Conservation (phyloP, 1,140 invertebrate genomes). For the Brachionus plicatilis region DNA sequence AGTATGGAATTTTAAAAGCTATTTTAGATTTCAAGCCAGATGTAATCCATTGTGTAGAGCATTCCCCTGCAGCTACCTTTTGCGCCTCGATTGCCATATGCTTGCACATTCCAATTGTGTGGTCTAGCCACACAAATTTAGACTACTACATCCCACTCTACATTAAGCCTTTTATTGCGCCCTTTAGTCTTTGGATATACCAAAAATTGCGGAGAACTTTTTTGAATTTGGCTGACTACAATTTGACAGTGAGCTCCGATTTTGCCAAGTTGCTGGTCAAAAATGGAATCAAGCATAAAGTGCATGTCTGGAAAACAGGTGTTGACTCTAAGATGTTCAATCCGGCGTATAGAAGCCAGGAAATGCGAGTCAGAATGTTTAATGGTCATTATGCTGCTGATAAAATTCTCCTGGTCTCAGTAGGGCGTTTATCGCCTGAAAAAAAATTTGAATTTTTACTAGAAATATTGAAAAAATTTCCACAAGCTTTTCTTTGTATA, state of each 20-base stretch:
- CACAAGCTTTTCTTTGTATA: conserved; percentile 9
- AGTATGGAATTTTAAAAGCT: not conserved
- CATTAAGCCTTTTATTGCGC: not conserved
- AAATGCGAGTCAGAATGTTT: conserved; percentile 32
- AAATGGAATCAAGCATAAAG: not conserved
- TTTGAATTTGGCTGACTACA: conserved; percentile 1
- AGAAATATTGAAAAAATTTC: not conserved
- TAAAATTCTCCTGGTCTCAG: conserved; percentile 12
- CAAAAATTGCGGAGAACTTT: not conserved
- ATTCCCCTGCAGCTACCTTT: conserved; percentile 29
- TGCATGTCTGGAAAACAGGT: conserved; percentile 40
- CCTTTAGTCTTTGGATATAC: not conserved
- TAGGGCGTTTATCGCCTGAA: conserved; percentile 35
- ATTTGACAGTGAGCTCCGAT: conserved; percentile 36
- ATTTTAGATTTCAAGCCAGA: conserved; percentile 37
- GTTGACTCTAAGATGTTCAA: conserved; percentile 33
- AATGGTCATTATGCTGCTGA: conserved; percentile 20
- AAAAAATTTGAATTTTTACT: conserved; percentile 40
- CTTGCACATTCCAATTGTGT: conserved; percentile 36
- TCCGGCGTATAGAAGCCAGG: not conserved
- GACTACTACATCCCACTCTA: conserved; percentile 37
- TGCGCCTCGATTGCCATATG: not conserved
- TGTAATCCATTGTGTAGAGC: conserved; percentile 28
- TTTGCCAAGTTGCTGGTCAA: conserved; percentile 17
- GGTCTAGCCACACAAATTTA: conserved; percentile 37